These are phyloP conservation scores for Gambusia yucatana DNA, from an alignment of 2,797 vertebrate species.

Conservation along the genomic window DNA sequence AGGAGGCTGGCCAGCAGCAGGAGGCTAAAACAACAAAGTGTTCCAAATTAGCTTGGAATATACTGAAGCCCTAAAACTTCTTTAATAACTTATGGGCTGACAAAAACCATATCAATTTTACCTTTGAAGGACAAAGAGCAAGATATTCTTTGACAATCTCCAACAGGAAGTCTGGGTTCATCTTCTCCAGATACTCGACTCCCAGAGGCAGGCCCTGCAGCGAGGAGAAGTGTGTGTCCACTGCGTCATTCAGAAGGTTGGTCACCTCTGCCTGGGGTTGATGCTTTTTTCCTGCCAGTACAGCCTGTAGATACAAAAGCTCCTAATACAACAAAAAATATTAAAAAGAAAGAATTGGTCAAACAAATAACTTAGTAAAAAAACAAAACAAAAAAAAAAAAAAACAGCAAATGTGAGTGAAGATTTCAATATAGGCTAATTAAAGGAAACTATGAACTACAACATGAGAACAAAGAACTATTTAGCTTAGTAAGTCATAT, in stretches of 20 bases:
- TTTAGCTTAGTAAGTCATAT: not conserved
- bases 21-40: conserved; percentile 76
- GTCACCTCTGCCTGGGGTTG: conserved; percentile 86
- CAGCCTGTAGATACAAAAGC: conserved; percentile 86
- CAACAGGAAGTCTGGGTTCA: conserved; percentile 96
- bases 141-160: conserved; percentile 92
- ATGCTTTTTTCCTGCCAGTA: conserved; percentile 88
- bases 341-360: not conserved
- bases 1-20: conserved; percentile 84
- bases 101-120: conserved; percentile 48
- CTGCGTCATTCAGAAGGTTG: conserved; percentile 89
- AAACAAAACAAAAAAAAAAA: not conserved
- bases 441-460: not conserved
- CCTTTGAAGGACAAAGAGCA: conserved; percentile 90
- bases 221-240: conserved; percentile 92
- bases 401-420: not conserved
- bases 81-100: not conserved
- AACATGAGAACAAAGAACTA: not conserved
- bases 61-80: not conserved
- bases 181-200: conserved; percentile 93
- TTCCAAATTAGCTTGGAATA: not conserved
- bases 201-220: conserved; percentile 91
- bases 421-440: not conserved
- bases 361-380: not conserved
- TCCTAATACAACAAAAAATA: conserved; percentile 78